Evolutionary conservation across 2,797 vertebrate genomes (phyloP).

Genomic region (Spinibarbus caldwelli): DNA sequence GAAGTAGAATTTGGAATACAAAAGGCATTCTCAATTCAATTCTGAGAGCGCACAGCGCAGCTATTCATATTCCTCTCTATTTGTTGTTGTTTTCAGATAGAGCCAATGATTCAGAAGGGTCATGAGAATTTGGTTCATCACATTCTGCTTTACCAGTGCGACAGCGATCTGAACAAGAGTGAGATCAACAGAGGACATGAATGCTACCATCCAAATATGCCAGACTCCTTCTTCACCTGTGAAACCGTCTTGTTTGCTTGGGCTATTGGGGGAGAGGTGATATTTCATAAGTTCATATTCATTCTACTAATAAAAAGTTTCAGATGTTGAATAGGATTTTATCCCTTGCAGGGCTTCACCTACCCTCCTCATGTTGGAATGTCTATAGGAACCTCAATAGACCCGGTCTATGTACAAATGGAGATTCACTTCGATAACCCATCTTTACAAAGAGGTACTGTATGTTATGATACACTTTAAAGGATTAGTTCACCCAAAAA

Average conservation of each 20-base stretch:
- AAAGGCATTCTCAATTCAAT: not conserved
- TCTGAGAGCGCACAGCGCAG: not conserved
- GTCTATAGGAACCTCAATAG: slow-evolving; percentile 81
- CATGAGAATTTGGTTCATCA: slow-evolving; percentile 86
- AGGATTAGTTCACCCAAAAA: no score
- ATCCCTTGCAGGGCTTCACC: slow-evolving; percentile 78
- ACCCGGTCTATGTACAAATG: slow-evolving; percentile 84
- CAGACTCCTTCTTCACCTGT: slow-evolving; percentile 84
- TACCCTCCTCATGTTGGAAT: slow-evolving; percentile 86
- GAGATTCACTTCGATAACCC: slow-evolving; percentile 89
- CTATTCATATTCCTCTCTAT: not conserved
- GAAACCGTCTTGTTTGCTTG: slow-evolving; percentile 87
- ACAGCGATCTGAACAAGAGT: slow-evolving; percentile 78
- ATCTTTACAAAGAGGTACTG: slow-evolving; percentile 79
- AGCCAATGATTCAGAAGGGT: slow-evolving; percentile 84
- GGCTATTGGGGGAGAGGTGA: slow-evolving; percentile 89
- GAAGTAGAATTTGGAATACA: not conserved
- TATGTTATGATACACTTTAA: not conserved
- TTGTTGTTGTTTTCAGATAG: slow-evolving; percentile 72
- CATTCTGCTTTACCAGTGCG: slow-evolving; percentile 87
- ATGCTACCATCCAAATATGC: slow-evolving; percentile 90
- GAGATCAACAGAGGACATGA: slow-evolving; percentile 81
- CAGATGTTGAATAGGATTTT: not conserved
- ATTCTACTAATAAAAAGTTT: not conserved
- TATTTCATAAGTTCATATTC: not conserved